Evolutionary conservation across 2,888 invertebrate species (phyloP).

Genomic region (Pollenia angustigena): DNA sequence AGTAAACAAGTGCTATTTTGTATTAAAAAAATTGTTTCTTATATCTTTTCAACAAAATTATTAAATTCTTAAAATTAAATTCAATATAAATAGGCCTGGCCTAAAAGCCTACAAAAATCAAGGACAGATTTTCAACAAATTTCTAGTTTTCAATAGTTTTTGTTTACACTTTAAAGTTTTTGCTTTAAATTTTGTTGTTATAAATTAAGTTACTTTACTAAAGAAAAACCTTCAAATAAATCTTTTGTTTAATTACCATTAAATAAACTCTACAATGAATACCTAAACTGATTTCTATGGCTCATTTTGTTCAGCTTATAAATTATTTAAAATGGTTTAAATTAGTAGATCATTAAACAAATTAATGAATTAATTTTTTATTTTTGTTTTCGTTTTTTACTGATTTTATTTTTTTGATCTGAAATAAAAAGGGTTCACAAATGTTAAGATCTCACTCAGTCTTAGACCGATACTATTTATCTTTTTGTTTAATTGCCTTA

Average conservation of each 20-base stretch:
- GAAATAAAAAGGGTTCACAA: neutral
- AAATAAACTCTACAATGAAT: neutral
- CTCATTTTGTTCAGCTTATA: constrained; percentile 39
- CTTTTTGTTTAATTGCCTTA: constrained; percentile 4
- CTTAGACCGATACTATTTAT: neutral
- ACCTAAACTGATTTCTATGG: constrained; percentile 9
- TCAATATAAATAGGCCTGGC: neutral
- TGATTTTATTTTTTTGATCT: neutral
- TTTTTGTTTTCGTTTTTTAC: neutral
- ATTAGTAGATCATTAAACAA: constrained; percentile 53
- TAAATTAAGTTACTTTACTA: neutral
- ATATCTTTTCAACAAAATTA: neutral
- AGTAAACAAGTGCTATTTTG: too few species aligned
- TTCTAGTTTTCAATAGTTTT: neutral
- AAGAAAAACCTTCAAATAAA: neutral
- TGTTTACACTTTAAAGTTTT: neutral
- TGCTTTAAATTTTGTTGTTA: neutral
- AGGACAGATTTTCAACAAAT: neutral
- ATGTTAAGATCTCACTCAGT: constrained; percentile 4
- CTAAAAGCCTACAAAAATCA: neutral
- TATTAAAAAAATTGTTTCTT: too few species aligned
- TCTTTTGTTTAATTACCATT: constrained; percentile 23
- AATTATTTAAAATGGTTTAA: constrained; percentile 54
- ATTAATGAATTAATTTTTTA: constrained; percentile 56
- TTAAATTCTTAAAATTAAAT: neutral